phyloP scores from a whole-genome alignment of 1,140 invertebrate species.

The Grapholita molesta region DNA sequence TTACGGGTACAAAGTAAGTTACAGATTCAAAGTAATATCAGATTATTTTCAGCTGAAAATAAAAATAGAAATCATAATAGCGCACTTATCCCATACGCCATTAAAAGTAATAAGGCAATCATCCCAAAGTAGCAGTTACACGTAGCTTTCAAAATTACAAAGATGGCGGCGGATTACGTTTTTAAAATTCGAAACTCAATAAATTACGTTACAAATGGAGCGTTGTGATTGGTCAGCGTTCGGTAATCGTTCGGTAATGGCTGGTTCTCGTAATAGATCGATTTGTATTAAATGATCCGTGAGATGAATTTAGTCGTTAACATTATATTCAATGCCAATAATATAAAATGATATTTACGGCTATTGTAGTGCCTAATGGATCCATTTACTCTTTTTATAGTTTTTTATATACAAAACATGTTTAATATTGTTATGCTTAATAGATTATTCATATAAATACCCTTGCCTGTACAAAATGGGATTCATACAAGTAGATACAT shows the following conservation, averaged over 20 bases:
- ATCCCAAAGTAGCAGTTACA: constrained; percentile 27
- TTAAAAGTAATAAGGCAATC: not conserved
- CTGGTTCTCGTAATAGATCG: constrained; percentile 59
- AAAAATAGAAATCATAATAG: not conserved
- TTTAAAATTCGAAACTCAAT: constrained; percentile 60
- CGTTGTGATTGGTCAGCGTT: constrained; percentile 43
- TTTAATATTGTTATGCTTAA: not conserved
- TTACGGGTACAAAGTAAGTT: no score
- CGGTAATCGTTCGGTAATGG: constrained; percentile 38
- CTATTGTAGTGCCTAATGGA: constrained; percentile 17
- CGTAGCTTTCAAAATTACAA: constrained; percentile 46
- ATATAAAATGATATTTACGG: constrained; percentile 18
- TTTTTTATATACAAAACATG: not conserved
- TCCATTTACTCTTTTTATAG: not conserved
- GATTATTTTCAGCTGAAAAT: not conserved
- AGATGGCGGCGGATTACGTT: constrained; percentile 42
- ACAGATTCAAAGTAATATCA: not conserved
- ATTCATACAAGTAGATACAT: not conserved
- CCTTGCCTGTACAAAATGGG: not conserved
- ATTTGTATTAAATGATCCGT: constrained; percentile 69
- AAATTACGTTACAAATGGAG: constrained; percentile 52
- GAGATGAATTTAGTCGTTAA: constrained; percentile 62
- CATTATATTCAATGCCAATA: constrained; percentile 34
- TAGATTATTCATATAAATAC: not conserved
- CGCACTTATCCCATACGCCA: not conserved